Evolutionary conservation across 2,113 vertebrate genomes (phyloP), one percentile per base, ranked within the genome.

Genomic region (Anas platyrhynchos): DNA sequence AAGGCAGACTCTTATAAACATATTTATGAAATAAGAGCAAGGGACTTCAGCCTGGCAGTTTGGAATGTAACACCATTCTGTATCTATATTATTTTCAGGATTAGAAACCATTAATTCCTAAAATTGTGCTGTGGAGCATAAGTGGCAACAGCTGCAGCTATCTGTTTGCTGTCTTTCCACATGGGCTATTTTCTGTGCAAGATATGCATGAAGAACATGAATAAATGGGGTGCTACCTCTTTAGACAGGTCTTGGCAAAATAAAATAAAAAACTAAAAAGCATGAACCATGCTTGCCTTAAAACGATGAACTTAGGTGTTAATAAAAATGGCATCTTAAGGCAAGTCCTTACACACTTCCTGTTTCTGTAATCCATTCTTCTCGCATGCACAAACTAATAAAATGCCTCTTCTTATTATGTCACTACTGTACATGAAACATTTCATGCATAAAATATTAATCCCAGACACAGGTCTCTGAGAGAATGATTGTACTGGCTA

Each of bases 71-170:
- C 85, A 77, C 79, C 38, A 79, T 38, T 52, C 91, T 93, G 52
- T 79, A 94, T 91, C 96, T 93, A 90, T 94, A 97, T 97, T 96
- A 91, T 97, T 96, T 97, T 96, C 63, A 91, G 96, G 97, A 97
- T 97, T 95, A 96, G 91, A 97, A 96, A 96, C 82, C 93, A 92
- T 97, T 97, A 94, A 97, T 97, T 97, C 96, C 96, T 85, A 81
- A 97, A 97, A 97, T 97, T 97, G 97, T 97, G 97, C 97, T 97
- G 96, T 92, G 96, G 96, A 96, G 97, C 96, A 84, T 95, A 96
- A 97, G 97, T 82, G 80, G 95, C 91, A 96, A 96, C 96, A 97
- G 97, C 97, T 97, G 97, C 77, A 97, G 89, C 94, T 89, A 68
- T 94, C 95, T 94, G 89, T 94, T 95, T 91, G 21, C 96, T 89